phyloP scores from a whole-genome alignment of 2,797 vertebrate genomes.

The Crenichthys baileyi region DNA sequence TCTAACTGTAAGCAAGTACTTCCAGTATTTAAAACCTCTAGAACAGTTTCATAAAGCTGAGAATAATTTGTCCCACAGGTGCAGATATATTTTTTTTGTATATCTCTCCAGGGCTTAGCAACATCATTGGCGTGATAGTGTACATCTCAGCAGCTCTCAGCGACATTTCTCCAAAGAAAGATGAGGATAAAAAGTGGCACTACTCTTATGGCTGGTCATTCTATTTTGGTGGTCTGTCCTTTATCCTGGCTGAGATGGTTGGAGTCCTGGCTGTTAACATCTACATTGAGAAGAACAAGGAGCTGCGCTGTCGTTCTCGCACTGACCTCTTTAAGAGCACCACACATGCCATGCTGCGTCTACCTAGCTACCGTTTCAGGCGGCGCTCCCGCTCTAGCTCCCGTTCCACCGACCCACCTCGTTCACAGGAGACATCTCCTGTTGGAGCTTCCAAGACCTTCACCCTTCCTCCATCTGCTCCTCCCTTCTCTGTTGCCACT shows the following conservation, averaged over 20 bases:
- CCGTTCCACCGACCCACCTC: slow-evolving; percentile 87
- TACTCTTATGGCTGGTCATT: slow-evolving; percentile 97
- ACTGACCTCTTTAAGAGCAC: slow-evolving; percentile 89
- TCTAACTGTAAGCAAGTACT: slow-evolving; percentile 29
- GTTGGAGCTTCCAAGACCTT: slow-evolving; percentile 80
- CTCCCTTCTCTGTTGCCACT: slow-evolving; percentile 89
- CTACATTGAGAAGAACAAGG: slow-evolving; percentile 94
- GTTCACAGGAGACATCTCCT: slow-evolving; percentile 86
- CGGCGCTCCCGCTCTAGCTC: slow-evolving; percentile 90
- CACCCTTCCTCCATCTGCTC: slow-evolving; percentile 79
- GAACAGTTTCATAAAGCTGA: slow-evolving; percentile 31
- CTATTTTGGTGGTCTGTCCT: slow-evolving; percentile 93
- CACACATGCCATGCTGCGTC: slow-evolving; percentile 86
- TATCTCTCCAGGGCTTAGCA: slow-evolving; percentile 87
- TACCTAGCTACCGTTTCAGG: slow-evolving; percentile 91
- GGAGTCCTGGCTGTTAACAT: slow-evolving; percentile 94
- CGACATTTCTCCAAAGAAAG: slow-evolving; percentile 91
- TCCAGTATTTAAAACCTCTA: slow-evolving; percentile 1
- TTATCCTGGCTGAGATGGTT: slow-evolving; percentile 94
- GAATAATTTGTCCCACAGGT: slow-evolving; percentile 35
- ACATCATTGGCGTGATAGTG: slow-evolving; percentile 96
- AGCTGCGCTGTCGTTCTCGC: slow-evolving; percentile 90
- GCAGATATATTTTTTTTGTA: slow-evolving; percentile 10
- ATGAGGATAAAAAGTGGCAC: slow-evolving; percentile 93
- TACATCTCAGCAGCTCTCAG: slow-evolving; percentile 94